Conservation (phyloP, 2,797 vertebrate genomes). For the Rhinichthys osculus region DNA sequence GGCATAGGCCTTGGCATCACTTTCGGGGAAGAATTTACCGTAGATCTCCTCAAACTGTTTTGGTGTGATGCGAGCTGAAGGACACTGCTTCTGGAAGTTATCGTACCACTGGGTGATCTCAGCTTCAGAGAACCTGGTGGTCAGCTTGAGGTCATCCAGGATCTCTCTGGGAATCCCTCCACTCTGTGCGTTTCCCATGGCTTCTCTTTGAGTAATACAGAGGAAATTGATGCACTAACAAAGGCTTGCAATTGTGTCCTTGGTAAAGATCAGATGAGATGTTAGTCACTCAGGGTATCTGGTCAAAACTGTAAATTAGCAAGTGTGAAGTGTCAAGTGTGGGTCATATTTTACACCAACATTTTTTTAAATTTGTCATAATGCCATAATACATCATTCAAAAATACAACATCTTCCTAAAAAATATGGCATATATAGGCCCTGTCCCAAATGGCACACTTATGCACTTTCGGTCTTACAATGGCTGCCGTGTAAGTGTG, state of each 20-base stretch:
- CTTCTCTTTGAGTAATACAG: background rate
- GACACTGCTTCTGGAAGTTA: slow-evolving; percentile 81
- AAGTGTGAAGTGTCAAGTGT: background rate
- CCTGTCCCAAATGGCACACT: no score
- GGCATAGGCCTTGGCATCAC: slow-evolving; percentile 76
- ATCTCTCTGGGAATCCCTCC: slow-evolving; percentile 78
- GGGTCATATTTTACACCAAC: background rate
- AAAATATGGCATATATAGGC: background rate
- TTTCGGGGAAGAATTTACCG: slow-evolving; percentile 78
- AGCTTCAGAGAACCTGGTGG: slow-evolving; percentile 78
- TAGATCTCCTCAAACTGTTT: slow-evolving; percentile 79
- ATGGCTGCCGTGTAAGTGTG: no score
- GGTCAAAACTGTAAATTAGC: background rate
- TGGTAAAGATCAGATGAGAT: background rate
- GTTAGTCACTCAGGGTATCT: background rate
- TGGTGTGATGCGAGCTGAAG: slow-evolving; percentile 73
- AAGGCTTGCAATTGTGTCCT: background rate
- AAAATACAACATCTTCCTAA: background rate
- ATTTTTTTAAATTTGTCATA: background rate
- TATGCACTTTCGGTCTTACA: no score
- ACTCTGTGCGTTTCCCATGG: slow-evolving; percentile 80
- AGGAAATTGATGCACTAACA: background rate
- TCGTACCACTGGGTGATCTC: slow-evolving; percentile 81
- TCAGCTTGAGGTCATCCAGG: slow-evolving; percentile 79
- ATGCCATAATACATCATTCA: background rate